These are phyloP conservation scores for Propithecus coquereli DNA, from an alignment of 2,113 vertebrate species.

Conservation along the genomic window DNA sequence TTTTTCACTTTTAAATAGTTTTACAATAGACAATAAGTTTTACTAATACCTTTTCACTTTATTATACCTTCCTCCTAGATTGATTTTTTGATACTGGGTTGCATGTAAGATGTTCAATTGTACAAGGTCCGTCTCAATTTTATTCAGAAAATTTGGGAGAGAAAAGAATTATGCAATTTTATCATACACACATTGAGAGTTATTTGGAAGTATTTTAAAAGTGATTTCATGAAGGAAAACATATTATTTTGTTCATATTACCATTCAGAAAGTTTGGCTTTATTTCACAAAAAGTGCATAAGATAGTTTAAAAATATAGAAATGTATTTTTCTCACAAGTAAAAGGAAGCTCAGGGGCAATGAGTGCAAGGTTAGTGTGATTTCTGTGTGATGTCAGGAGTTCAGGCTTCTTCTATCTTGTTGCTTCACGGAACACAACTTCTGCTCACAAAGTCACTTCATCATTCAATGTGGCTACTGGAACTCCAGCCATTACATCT, in stretches of 20 bases:
- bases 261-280: neutral
- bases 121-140: neutral
- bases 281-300: neutral
- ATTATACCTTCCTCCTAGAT: neutral
- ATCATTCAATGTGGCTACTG: neutral
- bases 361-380: neutral
- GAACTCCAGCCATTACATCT: neutral
- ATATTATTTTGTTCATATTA: neutral
- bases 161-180: neutral
- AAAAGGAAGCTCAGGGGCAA: neutral
- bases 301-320: neutral
- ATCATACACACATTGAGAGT: neutral
- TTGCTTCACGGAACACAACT: neutral
- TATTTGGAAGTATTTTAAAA: neutral
- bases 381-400: neutral
- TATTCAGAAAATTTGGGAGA: neutral
- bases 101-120: neutral
- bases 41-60: neutral
- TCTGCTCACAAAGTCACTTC: neutral
- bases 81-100: neutral
- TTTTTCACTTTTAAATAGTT: neutral
- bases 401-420: neutral
- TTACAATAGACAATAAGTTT: neutral
- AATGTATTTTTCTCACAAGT: neutral
- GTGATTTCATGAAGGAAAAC: neutral